Evolutionary conservation across 2,797 vertebrate species (phyloP), one percentile per base, ranked within the genome.

Genomic region (Typhlichthys subterraneus): DNA sequence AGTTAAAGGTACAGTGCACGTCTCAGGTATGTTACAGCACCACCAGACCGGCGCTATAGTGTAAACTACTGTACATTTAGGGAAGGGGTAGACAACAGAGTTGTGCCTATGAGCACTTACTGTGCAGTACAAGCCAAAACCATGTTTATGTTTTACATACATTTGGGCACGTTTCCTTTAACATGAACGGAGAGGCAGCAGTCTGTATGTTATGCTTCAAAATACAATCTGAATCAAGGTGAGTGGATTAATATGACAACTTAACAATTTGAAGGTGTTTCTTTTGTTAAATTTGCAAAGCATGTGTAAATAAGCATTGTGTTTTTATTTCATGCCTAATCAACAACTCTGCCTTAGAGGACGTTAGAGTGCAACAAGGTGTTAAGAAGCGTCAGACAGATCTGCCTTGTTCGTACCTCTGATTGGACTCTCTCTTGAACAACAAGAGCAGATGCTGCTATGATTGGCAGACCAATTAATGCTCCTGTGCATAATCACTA

Each of bases 401-500:
- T 15, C 31, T 10, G 5, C 33, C 12, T 66, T 55, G 31, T 58
- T 49, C 57, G 69, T 61, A 60, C 59, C 63, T 64, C 46, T 59
- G 45, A 17, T n/a, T 29, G 61, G 57, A 15, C 55, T 65, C 31
- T 57, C 61, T 61, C 58, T 56, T 13, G 11, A 54, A 79, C 64
- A 70, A 67, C 60, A 73, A 71, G 53, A 71, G 57, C 53, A 63
- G n/a, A 49, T 61, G 72, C 67, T 63, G 33, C 13, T 14, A 12
- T 83, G 81, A 86, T 68, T 85, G 81, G 81, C 76, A 77, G 69
- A 49, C 60, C 65, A 78, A 80, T 81, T 80, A 82, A 83, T 83
- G 70, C 67, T 67, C 56, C 47, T 70, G 58, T 67, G 75, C 56
- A 75, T 80, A 76, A 80, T 81, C 69, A 73, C 51, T 13, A 58